These are phyloP conservation scores for Mesoclemmys tuberculata DNA, from an alignment of 2,113 vertebrate species.

Conservation along the genomic window DNA sequence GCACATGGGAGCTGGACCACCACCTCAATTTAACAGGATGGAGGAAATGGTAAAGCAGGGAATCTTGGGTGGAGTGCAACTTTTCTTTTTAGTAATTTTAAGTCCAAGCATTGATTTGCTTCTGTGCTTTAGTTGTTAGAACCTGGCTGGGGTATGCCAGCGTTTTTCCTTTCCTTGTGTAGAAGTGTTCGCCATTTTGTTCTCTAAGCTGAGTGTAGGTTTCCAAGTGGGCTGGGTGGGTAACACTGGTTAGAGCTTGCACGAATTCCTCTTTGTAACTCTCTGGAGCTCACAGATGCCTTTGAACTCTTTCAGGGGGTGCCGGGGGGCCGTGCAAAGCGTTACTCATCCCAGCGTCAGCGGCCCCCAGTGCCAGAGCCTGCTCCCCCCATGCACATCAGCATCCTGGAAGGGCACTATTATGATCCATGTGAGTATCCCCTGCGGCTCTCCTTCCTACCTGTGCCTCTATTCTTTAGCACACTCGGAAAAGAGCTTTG, in stretches of 20 bases:
- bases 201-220: neutral
- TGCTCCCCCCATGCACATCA: constrained; percentile 91
- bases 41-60: constrained; percentile 86
- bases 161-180: neutral
- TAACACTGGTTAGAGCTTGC: rapidly evolving
- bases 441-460: neutral
- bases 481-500: neutral
- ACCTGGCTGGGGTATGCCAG: neutral
- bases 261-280: neutral
- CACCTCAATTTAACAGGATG: constrained; percentile 86
- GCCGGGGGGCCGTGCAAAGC: constrained; percentile 89
- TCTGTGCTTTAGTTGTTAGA: neutral
- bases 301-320: constrained; percentile 76
- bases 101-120: rapidly evolving
- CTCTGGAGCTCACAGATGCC: neutral
- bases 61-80: rapidly evolving
- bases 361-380: constrained; percentile 89
- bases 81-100: neutral
- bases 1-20: constrained; percentile 85
- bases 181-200: neutral
- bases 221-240: neutral
- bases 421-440: constrained; percentile 91
- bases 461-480: neutral
- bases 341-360: constrained; percentile 96
- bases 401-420: constrained; percentile 97